A percentile compares a stretch with the other conserved stretches of the same genome.
phyloP scores from a whole-genome alignment of 2,113 vertebrate genomes.

The Eulemur rufifrons region DNA sequence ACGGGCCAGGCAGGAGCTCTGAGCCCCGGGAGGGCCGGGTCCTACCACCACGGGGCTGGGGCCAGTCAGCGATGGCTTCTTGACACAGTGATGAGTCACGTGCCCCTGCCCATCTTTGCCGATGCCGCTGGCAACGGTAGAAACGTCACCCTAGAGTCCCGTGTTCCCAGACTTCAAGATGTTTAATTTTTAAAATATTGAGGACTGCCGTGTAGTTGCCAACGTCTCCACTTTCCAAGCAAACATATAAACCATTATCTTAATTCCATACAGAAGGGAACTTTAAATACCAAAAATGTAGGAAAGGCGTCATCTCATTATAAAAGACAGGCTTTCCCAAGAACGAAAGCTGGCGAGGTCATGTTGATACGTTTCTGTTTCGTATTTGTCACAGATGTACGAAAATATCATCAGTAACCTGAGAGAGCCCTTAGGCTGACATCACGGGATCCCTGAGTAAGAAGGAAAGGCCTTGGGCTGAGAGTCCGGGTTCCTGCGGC shows the following conservation, averaged over 20 bases:
- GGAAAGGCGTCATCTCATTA: neutral
- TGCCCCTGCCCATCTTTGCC: neutral
- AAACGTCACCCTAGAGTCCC: neutral
- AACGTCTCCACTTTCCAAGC: neutral
- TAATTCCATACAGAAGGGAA: neutral
- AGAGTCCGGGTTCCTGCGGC: neutral
- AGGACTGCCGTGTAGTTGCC: neutral
- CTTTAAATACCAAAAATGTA: neutral
- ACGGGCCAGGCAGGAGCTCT: accelerated
- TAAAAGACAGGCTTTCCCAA: neutral
- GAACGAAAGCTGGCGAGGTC: neutral
- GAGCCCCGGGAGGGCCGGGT: neutral
- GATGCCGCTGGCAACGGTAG: no score
- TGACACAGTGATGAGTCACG: accelerated
- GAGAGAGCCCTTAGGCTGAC: neutral
- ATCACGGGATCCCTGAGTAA: neutral
- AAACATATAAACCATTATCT: neutral
- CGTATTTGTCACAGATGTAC: neutral
- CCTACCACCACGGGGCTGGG: neutral
- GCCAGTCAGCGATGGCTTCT: neutral
- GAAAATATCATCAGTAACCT: neutral
- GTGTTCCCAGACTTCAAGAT: neutral
- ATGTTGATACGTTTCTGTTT: neutral
- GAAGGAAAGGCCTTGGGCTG: neutral
- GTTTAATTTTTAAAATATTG: neutral